These are phyloP conservation scores for Nematolebias whitei DNA, from an alignment of 2,113 vertebrate genomes.

Conservation along the genomic window DNA sequence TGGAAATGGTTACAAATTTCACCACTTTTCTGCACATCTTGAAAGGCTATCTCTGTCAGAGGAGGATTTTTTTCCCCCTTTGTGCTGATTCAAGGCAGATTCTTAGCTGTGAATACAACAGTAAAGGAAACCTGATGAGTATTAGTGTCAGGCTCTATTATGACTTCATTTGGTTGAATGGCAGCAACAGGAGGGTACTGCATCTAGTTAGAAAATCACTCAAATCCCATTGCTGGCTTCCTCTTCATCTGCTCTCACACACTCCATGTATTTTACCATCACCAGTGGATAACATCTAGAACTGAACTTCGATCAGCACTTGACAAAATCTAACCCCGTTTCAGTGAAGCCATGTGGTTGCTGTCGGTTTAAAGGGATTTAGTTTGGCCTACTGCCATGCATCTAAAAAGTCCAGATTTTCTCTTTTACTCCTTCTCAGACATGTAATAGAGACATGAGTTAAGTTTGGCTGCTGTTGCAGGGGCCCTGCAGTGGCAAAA, in stretches of 20 bases:
- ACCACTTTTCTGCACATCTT: constrained; percentile 50
- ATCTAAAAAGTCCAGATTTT: constrained; percentile 76
- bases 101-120: constrained; percentile 51
- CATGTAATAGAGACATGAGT: constrained; percentile 67
- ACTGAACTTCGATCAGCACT: constrained; percentile 61
- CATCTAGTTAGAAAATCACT: constrained; percentile 54
- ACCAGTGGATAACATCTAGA: constrained; percentile 66
- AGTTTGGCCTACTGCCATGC: constrained; percentile 69
- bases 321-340: constrained; percentile 63
- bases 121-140: constrained; percentile 67
- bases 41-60: constrained; percentile 42
- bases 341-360: constrained; percentile 65
- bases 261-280: constrained; percentile 53
- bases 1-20: constrained; percentile 46
- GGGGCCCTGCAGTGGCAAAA: constrained; percentile 47
- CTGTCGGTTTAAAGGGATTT: constrained; percentile 76
- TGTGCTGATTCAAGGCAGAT: constrained; percentile 51
- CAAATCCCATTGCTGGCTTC: constrained; percentile 61
- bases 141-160: constrained; percentile 64
- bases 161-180: constrained; percentile 74
- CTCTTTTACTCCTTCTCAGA: constrained; percentile 63
- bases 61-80: constrained; percentile 40
- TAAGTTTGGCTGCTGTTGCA: constrained; percentile 53
- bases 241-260: constrained; percentile 21
- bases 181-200: constrained; percentile 74